Evolutionary conservation across 2,113 vertebrate genomes (phyloP).

Genomic region (Ammodytes marinus): DNA sequence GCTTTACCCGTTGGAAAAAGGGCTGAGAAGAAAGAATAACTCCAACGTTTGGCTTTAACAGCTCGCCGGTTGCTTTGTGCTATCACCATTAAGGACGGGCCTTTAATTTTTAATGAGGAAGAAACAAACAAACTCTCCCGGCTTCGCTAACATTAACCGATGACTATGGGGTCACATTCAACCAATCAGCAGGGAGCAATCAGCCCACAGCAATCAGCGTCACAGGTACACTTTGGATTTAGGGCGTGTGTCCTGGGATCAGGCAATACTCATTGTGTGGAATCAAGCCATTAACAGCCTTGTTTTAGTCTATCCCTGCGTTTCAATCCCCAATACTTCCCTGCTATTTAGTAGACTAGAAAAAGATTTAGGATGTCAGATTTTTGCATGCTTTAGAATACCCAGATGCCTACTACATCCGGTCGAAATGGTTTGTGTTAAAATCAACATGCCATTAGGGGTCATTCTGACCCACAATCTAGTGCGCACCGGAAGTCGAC

Average conservation of each 20-base stretch:
- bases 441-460: too few relatives aligned
- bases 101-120: constrained; percentile 78
- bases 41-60: constrained; percentile 43
- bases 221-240: constrained; percentile 45
- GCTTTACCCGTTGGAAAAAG: too few relatives aligned
- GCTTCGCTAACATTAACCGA: constrained; percentile 71
- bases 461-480: too few relatives aligned
- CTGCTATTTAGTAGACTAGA: too few relatives aligned
- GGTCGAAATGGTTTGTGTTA: too few relatives aligned
- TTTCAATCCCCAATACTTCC: too few relatives aligned
- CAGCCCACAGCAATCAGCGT: constrained; percentile 56
- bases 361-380: too few relatives aligned
- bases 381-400: too few relatives aligned
- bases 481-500: too few relatives aligned
- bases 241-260: constrained; percentile 42
- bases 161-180: constrained; percentile 22
- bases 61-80: constrained; percentile 52
- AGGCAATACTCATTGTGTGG: constrained; percentile 28
- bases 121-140: constrained; percentile 61
- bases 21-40: too few relatives aligned
- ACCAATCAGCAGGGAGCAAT: constrained; percentile 59
- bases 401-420: too few relatives aligned
- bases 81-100: constrained; percentile 71
- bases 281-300: not conserved
- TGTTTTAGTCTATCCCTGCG: not conserved